These are phyloP conservation scores for Dioctria rufipes DNA, from an alignment of 2,888 invertebrate species.

Conservation along the genomic window DNA sequence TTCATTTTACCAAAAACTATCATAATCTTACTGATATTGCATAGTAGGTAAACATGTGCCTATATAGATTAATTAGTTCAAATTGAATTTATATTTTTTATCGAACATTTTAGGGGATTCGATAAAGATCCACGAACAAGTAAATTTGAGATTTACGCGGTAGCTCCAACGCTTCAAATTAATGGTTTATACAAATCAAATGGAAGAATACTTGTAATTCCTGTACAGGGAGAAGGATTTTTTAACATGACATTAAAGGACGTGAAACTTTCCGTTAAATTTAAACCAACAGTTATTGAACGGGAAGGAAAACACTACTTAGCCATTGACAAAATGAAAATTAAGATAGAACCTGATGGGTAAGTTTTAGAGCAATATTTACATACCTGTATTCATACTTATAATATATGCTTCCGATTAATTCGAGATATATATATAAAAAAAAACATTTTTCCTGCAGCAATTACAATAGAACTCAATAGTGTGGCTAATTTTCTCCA, in stretches of 20 bases:
- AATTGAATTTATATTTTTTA: neutral
- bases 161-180: slow-evolving; percentile 39
- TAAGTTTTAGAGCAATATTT: neutral
- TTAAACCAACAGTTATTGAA: slow-evolving; percentile 48
- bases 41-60: too few relatives aligned
- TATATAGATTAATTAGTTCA: too few relatives aligned
- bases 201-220: slow-evolving; percentile 65
- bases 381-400: too few relatives aligned
- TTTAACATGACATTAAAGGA: slow-evolving; percentile 54
- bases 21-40: too few relatives aligned
- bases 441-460: too few relatives aligned
- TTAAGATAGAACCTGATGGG: slow-evolving; percentile 22
- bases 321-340: slow-evolving; percentile 38
- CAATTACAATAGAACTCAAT: too few relatives aligned
- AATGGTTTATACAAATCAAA: slow-evolving; percentile 61
- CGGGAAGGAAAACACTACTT: slow-evolving; percentile 52
- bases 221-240: slow-evolving; percentile 63
- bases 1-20: neutral
- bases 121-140: slow-evolving; percentile 49
- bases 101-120: slow-evolving; percentile 51
- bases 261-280: slow-evolving; percentile 54
- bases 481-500: too few relatives aligned
- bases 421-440: too few relatives aligned
- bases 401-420: too few relatives aligned
- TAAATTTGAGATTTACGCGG: slow-evolving; percentile 52